Percentiles rank a stretch among this genome's conserved stretches.
phyloP scores from a whole-genome alignment of 2,797 vertebrate species.

The Anguilla marmorata region DNA sequence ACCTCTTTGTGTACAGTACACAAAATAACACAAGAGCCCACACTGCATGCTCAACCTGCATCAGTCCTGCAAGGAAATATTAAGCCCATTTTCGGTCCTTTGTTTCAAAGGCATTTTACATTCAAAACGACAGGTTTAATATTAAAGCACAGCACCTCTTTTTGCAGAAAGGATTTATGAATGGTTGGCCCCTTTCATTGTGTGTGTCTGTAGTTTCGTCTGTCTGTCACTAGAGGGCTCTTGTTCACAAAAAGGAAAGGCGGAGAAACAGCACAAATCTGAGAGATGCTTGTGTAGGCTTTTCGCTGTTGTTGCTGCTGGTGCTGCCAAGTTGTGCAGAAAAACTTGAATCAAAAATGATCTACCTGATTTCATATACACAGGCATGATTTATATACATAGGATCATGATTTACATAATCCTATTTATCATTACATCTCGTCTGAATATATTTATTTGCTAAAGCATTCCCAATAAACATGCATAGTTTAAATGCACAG shows the following conservation, averaged over 20 bases:
- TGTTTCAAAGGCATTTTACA: not conserved
- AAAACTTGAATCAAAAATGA: not conserved
- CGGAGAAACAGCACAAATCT: slow-evolving; percentile 29
- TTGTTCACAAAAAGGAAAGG: slow-evolving; percentile 29
- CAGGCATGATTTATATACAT: not conserved
- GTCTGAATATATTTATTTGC: not conserved
- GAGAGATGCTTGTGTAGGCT: not conserved
- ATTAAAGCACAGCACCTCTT: not conserved
- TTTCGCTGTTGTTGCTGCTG: not conserved
- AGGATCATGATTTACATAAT: not conserved
- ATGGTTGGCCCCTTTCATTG: slow-evolving; percentile 11
- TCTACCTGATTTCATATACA: not conserved
- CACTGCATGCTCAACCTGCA: not conserved
- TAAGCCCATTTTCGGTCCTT: not conserved
- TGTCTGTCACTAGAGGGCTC: slow-evolving; percentile 54
- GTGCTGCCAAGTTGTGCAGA: not conserved
- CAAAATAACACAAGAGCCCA: slow-evolving; percentile 8
- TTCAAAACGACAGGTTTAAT: not conserved
- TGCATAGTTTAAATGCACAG: not conserved
- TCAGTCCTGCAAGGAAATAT: not conserved
- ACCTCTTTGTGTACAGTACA: slow-evolving; percentile 6
- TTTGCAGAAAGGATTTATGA: not conserved
- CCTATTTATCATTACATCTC: not conserved
- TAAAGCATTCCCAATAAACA: not conserved
- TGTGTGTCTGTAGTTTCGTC: slow-evolving; percentile 43